Base-by-base conservation (phyloP, 1,140 invertebrate species). In the Zaprionus lachaisei region DNA sequence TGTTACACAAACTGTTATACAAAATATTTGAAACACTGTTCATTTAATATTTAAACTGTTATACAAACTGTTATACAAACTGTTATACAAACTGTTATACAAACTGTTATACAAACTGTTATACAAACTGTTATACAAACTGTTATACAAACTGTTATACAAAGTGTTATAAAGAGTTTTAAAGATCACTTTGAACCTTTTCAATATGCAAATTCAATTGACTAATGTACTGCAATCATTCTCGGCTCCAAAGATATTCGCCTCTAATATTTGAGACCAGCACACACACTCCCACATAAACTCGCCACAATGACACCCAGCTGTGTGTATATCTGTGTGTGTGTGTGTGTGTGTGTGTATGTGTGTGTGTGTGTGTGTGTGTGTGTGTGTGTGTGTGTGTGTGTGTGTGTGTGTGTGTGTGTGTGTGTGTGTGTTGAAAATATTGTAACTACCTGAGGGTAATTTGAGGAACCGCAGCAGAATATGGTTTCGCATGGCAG, bases 371-470 rank as follows among this genome's bases (percentile, higher is more conserved):
- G 28, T 9, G 2, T 26, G 20, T 20, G 20, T 20, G 20, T 17
- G 3, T 37, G 31, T 34, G 56, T 28, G 5, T 34, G 5, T 4
- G 11, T 34, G 28, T 9, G 2, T 26, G 20, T 20, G 20, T 20
- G 20, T n/a, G n/a, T n/a, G n/a, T n/a, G n/a, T n/a, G n/a, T n/a
- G n/a, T n/a, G n/a, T n/a, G n/a, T n/a, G n/a, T n/a, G 15, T 31
- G 5, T 17, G 11, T 58, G 15, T 20, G 7, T 67, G 6, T 47
- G 41, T 47, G n/a, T 67, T 57, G 54, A 67, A 67, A 67, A 67
- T 57, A 67, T 65, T 37, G 62, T 65, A 64, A 65, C 56, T 72
- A 72, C 61, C 69, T 47, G 69, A 47, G 61, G 69, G 69, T 26
- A 56, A 62, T 74, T 74, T 28, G 37, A 14, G 37, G 17, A 60